Evolutionary conservation across 2,888 invertebrate genomes (phyloP), one percentile per base, ranked within the genome.

Genomic region (Tetragonisca angustula): DNA sequence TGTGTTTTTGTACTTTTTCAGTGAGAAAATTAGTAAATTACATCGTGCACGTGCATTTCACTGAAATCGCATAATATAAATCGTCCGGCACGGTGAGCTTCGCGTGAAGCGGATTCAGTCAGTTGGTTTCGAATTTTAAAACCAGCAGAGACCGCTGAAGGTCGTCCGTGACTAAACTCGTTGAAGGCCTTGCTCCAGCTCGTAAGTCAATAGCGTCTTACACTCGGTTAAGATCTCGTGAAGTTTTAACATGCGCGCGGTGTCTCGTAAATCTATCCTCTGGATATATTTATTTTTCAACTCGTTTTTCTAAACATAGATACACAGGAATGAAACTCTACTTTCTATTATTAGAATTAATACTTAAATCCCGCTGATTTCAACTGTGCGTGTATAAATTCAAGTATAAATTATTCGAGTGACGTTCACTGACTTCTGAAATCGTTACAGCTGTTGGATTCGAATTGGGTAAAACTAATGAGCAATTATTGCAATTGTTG

Each of bases 151-250:
- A 61, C 61, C 24, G 56, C 50, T 62, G 68, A 88, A 86, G 78
- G 54, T 43, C 73, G 27, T 52, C 61, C 32, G 49, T 36, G 54
- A 13, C 73, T 88, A 83, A 81, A 77, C 86, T 86, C 80, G 79
- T 70, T n/a, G n/a, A 15, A 76, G 64, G 73, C 76, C 86, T 87
- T 87, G 83, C 61, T 83, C 62, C 67, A 78, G 70, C 17, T 73
- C 64, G 24, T 2, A 52, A 81, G 54, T 69, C 65, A 86, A 50
- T 17, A 50, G 13, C 21, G 11, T 64, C 9, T 17, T 70, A 75
- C 13, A 68, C 69, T 62, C 59, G 62, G 73, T 70, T 76, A 73
- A 68, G 32, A 72, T 72, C 32, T 15, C 27, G 52, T 27, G 67
- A 70, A 43, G 43, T 71, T 49, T 69, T 17, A 43, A 69, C 32